phyloP scores from a whole-genome alignment of 2,797 vertebrate genomes.

The Mareca strepera region DNA sequence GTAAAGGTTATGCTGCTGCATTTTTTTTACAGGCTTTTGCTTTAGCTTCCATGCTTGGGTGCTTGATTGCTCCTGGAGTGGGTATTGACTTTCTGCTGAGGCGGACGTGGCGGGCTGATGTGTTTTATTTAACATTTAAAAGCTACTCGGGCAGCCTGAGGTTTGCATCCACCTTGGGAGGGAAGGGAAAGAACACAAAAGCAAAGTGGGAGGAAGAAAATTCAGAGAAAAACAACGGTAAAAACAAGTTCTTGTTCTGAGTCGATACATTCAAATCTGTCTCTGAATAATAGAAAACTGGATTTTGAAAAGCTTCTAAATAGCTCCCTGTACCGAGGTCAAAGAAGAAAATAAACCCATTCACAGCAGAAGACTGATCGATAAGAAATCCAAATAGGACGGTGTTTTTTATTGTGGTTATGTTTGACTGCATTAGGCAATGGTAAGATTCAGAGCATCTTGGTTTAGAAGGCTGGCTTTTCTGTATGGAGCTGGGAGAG shows the following conservation, averaged over 20 bases:
- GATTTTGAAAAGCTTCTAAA: constrained; percentile 16
- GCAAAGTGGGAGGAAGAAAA: background rate
- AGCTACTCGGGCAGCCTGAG: background rate
- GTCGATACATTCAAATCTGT: background rate
- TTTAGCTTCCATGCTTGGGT: background rate
- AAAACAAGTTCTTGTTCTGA: background rate
- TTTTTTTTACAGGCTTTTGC: constrained; percentile 16
- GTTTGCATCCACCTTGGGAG: background rate
- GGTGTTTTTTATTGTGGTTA: background rate
- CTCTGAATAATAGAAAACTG: background rate
- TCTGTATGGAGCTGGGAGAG: background rate
- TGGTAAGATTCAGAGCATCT: background rate
- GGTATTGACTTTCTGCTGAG: constrained; percentile 45
- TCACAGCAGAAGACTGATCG: background rate
- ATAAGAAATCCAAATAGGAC: background rate
- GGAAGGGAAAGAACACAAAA: background rate
- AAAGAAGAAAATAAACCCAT: constrained; percentile 7
- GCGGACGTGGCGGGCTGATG: background rate
- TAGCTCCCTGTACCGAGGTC: background rate
- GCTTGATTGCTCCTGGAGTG: constrained; percentile 34
- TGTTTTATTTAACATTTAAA: constrained; percentile 48
- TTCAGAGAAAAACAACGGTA: background rate
- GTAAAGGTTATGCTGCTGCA: background rate
- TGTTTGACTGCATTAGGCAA: fast-evolving
- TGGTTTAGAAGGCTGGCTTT: background rate